Base-by-base conservation (phyloP, 1,140 invertebrate genomes). In the Saccostrea cuccullata region DNA sequence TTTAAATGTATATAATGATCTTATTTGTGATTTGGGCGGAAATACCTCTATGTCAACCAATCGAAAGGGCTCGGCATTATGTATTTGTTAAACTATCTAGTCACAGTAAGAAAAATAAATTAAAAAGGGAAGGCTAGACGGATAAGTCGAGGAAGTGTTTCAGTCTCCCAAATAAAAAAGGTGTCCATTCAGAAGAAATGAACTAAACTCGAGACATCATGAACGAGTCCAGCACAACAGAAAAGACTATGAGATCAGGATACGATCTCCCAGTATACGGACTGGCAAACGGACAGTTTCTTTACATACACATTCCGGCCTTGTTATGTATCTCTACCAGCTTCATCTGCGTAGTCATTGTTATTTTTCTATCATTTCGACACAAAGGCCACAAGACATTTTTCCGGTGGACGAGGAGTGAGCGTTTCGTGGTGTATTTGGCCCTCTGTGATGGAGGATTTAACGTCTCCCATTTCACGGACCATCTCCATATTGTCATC, bases 361-460 rank as follows among this genome's bases (percentile, higher is more conserved):
- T 88, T 5, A 36, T 90, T 9, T 20, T 58, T 13, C 26, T 84
- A 30, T 86, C 89, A 17, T 87, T 86, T 47, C 36, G 77, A n/a
- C 84, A 55, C 17, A 36, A 36, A 30, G 40, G 84, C 56, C 84
- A 70, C 64, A 84, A 70, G 30, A 26, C 87, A 15, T 90, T 90
- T 55, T 90, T 90, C 64, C 20, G 12, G 4, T 87, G 89, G 84
- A 60, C 84, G 2, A 90, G 87, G 56, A 90, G 84, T 15, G 89
- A 90, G 40, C 84, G 89, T 0, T 90, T 90, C 55, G 86, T 90
- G 0, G 86, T 90, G 15, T 90, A 90, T 47, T 64, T 90, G 30
- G 89, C 89, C 6, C 64, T 90, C 15, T 90, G 89, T 84, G 89
- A 90, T 73, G 89, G 89, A 3, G 20, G 13, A 9, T 90, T 88